Evolutionary conservation across 1,140 invertebrate species (phyloP), one percentile per base, ranked within the genome.

Genomic region (Nebria ingens): DNA sequence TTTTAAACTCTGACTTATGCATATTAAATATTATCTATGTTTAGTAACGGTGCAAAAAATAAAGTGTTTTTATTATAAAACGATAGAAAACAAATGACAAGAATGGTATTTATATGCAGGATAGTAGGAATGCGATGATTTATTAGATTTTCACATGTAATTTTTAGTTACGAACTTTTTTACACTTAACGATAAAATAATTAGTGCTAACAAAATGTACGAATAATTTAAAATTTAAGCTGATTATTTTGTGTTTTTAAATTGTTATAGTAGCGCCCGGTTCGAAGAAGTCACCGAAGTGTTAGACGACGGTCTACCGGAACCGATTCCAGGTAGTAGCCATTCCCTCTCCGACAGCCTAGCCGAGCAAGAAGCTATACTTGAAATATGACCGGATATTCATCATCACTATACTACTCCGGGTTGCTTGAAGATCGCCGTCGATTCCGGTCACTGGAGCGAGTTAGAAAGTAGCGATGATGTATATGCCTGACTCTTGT

Each of bases 231-330:
- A n/a, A n/a, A n/a, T n/a, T n/a, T n/a, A n/a, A n/a, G n/a, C n/a
- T n/a, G n/a, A n/a, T n/a, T n/a, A n/a, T n/a, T n/a, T 34, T 34
- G 25, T 34, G 25, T 34, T 6, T 34, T 34, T 34, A n/a, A n/a
- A 45, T 19, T 21, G 19, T 13, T 51, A 23, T 20, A 23, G 38
- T 55, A 65, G 63, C 56, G 68, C 65, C 59, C 61, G 61, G 58
- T 68, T 68, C 54, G 68, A 70, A 58, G 68, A 70, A 61, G 61
- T 66, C 12, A 68, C 68, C 2, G 67, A 70, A 50, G 64, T 68
- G 9, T 53, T 70, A 40, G 66, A 68, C 54, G 68, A 70, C 29
- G 59, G 60, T 19, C 56, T 70, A 19, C 66, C 67, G 29, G 66
- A 70, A 56, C 63, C 67, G 12, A 68, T 70, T 19, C 67, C 68